phyloP scores from a whole-genome alignment of 2,113 vertebrate species.

The Hippocampus comes region DNA sequence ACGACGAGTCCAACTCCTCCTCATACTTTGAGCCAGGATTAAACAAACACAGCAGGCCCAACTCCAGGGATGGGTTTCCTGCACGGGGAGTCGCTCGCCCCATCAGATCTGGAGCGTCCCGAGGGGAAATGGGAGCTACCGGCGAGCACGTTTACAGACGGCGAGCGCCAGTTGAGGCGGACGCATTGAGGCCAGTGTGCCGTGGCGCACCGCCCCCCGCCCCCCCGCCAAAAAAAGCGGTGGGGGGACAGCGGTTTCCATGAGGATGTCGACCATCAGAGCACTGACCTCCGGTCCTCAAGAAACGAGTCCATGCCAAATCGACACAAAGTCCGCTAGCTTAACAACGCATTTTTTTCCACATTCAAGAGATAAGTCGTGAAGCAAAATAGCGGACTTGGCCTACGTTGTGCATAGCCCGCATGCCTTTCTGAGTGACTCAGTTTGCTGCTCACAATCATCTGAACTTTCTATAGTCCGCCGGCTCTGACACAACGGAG shows the following conservation, averaged over 20 bases:
- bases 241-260: background rate
- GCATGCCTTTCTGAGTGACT: conserved; percentile 17
- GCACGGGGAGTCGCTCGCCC: conserved; percentile 44
- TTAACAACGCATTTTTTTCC: conserved; percentile 10
- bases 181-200: background rate
- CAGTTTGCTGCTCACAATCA: background rate
- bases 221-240: background rate
- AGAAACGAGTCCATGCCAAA: background rate
- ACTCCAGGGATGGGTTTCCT: conserved; percentile 71
- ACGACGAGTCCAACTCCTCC: background rate
- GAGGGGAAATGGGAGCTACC: conserved; percentile 40
- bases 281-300: background rate
- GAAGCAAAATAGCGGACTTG: background rate
- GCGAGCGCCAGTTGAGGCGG: conserved; percentile 1
- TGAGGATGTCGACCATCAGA: background rate
- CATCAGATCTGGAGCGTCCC: conserved; percentile 64
- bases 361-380: background rate
- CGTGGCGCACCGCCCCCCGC: background rate
- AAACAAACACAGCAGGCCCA: conserved; percentile 1
- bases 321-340: conserved; percentile 6
- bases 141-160: conserved; percentile 39
- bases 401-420: background rate
- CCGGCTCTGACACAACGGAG: too few species aligned
- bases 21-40: background rate
- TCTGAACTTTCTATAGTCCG: background rate